Conservation (phyloP, 2,888 invertebrate species). For the Eilema depressum region DNA sequence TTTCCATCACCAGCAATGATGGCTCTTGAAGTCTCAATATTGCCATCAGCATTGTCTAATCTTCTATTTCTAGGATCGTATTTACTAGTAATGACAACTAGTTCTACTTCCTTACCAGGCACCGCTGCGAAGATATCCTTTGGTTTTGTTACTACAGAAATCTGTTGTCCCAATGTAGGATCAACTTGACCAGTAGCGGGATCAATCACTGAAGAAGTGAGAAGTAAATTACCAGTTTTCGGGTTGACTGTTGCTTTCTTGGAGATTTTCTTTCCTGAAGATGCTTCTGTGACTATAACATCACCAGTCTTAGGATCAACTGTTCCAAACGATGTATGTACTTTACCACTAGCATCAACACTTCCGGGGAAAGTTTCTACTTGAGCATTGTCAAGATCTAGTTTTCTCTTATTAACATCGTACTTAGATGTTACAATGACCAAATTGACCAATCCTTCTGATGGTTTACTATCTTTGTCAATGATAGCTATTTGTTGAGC, state of each 20-base stretch:
- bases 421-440: constrained; percentile 84
- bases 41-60: constrained; percentile 84
- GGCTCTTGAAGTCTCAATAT: constrained; percentile 80
- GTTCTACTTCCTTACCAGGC: constrained; percentile 76
- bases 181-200: constrained; percentile 85
- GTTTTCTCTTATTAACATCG: constrained; percentile 79
- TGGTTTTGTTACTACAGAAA: constrained; percentile 67
- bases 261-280: constrained; percentile 87
- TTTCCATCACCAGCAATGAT: constrained; percentile 72
- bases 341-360: constrained; percentile 76
- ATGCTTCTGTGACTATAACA: constrained; percentile 84
- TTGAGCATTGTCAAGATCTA: constrained; percentile 78
- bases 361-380: constrained; percentile 70
- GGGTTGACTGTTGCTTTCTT: constrained; percentile 88
- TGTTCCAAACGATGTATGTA: constrained; percentile 85
- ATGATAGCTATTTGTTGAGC: constrained; percentile 84
- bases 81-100: constrained; percentile 83
- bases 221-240: constrained; percentile 86
- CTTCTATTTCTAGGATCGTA: constrained; percentile 84
- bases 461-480: constrained; percentile 65
- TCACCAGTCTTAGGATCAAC: constrained; percentile 86
- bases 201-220: constrained; percentile 83
- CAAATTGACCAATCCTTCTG: constrained; percentile 78
- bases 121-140: constrained; percentile 66
- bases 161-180: constrained; percentile 83